These are phyloP conservation scores for Cinara cedri DNA, from an alignment of 2,888 invertebrate species.

Conservation along the genomic window DNA sequence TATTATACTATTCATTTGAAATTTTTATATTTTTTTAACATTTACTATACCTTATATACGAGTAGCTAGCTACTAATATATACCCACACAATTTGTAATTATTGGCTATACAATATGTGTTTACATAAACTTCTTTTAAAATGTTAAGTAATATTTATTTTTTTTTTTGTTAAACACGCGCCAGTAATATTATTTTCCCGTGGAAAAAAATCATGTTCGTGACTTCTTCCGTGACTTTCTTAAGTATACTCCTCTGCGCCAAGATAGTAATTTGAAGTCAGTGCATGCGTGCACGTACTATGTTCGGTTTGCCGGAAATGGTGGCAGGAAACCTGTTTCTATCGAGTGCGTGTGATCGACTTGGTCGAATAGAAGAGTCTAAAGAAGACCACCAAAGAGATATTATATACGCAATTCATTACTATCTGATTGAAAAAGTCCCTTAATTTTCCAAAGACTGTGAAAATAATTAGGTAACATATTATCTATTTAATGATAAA, in stretches of 20 bases:
- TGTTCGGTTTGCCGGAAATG: constrained; percentile 43
- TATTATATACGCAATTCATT: constrained; percentile 3
- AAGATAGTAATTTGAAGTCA: constrained; percentile 42
- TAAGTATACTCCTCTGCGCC: constrained; percentile 29
- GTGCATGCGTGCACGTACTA: constrained; percentile 11
- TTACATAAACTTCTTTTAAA: constrained; percentile 14
- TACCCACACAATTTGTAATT: background rate
- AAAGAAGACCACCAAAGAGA: constrained; percentile 37
- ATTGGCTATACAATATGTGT: background rate
- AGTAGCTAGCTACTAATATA: too few relatives aligned
- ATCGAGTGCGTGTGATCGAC: constrained; percentile 44
- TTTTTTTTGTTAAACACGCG: constrained; percentile 9
- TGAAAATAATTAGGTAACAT: background rate
- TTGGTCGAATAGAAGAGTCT: constrained; percentile 32
- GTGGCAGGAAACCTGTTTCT: constrained; percentile 50
- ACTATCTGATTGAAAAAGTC: background rate
- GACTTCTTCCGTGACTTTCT: constrained; percentile 33
- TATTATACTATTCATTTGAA: too few relatives aligned
- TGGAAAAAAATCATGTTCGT: constrained; percentile 43
- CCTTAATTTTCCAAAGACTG: background rate
- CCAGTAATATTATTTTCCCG: constrained; percentile 1
- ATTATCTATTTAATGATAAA: too few relatives aligned
- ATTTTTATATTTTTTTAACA: too few relatives aligned
- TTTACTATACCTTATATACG: too few relatives aligned
- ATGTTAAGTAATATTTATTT: constrained; percentile 22